Percentiles rank a stretch among this genome's conserved stretches.
phyloP scores from a whole-genome alignment of 1,140 invertebrate genomes.

The Leptestheria dahalacensis region DNA sequence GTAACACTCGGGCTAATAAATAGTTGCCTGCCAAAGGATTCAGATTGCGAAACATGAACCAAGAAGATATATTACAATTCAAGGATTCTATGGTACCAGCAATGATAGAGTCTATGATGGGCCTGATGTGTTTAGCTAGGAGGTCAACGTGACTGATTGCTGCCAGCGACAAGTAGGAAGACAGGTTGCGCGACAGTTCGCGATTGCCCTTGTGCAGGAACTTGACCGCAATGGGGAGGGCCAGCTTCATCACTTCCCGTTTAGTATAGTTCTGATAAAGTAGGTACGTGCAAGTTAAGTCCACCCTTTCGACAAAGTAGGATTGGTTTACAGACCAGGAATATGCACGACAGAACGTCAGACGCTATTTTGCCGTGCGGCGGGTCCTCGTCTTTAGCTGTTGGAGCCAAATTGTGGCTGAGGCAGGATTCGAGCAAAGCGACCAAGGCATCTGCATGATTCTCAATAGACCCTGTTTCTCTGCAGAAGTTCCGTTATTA shows the following conservation, averaged over 20 bases:
- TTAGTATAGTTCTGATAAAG: constrained; percentile 65
- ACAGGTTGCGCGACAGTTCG: constrained; percentile 74
- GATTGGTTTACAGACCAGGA: too few species aligned
- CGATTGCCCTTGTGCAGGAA: constrained; percentile 77
- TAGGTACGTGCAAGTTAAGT: too few species aligned
- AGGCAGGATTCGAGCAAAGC: constrained; percentile 69
- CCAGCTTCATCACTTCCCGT: constrained; percentile 70
- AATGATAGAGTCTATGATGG: constrained; percentile 76
- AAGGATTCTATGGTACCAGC: constrained; percentile 39
- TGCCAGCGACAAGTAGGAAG: constrained; percentile 79
- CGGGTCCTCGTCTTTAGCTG: constrained; percentile 64
- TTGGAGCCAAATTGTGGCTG: constrained; percentile 68
- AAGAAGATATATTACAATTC: too few species aligned
- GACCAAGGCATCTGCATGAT: constrained; percentile 65
- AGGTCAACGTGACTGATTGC: constrained; percentile 76
- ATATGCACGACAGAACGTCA: constrained; percentile 84
- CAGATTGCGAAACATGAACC: constrained; percentile 11
- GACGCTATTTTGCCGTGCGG: constrained; percentile 90
- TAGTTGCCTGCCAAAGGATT: constrained; percentile 50
- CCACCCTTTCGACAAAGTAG: too few species aligned
- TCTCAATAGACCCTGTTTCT: constrained; percentile 72
- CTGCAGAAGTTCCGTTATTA: constrained; percentile 37
- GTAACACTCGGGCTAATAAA: constrained; percentile 62
- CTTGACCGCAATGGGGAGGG: constrained; percentile 76
- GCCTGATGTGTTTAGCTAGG: constrained; percentile 67